These are phyloP conservation scores for Uria aalge DNA, from an alignment of 2,113 vertebrate species.

Conservation along the genomic window DNA sequence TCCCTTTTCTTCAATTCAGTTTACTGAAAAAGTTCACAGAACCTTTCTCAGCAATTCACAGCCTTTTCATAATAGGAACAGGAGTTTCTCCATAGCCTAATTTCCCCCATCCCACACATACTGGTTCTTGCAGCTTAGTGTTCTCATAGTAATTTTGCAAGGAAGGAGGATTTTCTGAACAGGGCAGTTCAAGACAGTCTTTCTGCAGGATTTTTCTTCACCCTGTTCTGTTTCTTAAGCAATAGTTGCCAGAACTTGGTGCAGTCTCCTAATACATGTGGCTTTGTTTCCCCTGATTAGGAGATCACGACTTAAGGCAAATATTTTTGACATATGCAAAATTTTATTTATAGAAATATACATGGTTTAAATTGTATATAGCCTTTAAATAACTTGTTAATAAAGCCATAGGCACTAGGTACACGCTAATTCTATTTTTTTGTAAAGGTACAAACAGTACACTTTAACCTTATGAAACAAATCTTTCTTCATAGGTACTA, in stretches of 20 bases:
- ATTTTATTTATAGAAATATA: background rate
- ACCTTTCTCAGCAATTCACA: background rate
- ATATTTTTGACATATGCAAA: background rate
- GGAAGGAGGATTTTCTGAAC: background rate
- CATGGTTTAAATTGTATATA: background rate
- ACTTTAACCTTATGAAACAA: background rate
- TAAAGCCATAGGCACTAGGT: background rate
- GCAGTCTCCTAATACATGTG: background rate
- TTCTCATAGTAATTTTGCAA: background rate
- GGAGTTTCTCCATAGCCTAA: background rate
- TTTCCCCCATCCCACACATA: background rate
- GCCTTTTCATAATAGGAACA: background rate
- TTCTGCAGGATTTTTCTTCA: background rate
- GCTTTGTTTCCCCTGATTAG: background rate
- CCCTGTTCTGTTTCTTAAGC: background rate
- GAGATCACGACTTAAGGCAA: background rate
- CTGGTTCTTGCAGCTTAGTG: background rate
- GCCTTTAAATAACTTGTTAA: background rate
- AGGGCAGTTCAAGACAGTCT: background rate
- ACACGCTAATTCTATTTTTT: background rate
- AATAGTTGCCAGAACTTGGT: background rate
- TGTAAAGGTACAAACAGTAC: background rate
- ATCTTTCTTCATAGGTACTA: slow-evolving; percentile 58
- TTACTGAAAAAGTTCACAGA: background rate
- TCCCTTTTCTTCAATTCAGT: background rate